Base-by-base conservation (phyloP, 2,113 vertebrate genomes). In the Vulpes ferrilata region DNA sequence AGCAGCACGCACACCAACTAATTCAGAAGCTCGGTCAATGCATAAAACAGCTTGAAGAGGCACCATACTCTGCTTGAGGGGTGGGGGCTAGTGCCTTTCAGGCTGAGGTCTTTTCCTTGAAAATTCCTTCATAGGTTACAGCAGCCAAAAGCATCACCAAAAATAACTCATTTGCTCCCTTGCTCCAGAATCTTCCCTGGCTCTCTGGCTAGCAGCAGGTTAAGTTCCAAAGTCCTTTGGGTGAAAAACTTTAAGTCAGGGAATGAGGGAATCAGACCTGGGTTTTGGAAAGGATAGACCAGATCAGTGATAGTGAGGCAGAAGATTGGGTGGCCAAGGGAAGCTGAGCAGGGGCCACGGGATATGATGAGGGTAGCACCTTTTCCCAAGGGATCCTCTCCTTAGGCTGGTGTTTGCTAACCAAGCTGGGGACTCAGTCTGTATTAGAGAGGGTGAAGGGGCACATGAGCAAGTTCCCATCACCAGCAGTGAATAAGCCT, bases 401-500 rank as follows among this genome's bases (percentile, higher is more conserved):
- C 12, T 19, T 8, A 25, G 59, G 32, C 25, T 22, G 57, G 20
- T 48, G 7, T 84, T 64, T 86, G 82, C 43, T 35, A 51, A 11
- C 27, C 90, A 81, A 0, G 32, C 67, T 60, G 60, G 0, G 0
- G n/a, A 30, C 69, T 83, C 35, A 12, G 59, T n/a, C 25, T 73
- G 30, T 38, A 19, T 32, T 22, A 4, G 19, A 5, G 25, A 19
- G 60, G 65, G 16, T 0, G 0, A 19, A n/a, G 71, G 48, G 17
- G 11, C 6, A 17, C 73, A 35, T 43, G n/a, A 51, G 43, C 57
- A 57, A 23, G 43, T 17, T 32, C 43, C 79, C 22, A 7, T 3
- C 3, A 17, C 20, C 0, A 6, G 25, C 25, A 0, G 0, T 60
- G 32, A 59, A 17, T 20, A 17, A 12, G 90, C 93, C 25, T 19